phyloP scores from a whole-genome alignment of 2,888 invertebrate genomes.

The Drosophila yooni region DNA sequence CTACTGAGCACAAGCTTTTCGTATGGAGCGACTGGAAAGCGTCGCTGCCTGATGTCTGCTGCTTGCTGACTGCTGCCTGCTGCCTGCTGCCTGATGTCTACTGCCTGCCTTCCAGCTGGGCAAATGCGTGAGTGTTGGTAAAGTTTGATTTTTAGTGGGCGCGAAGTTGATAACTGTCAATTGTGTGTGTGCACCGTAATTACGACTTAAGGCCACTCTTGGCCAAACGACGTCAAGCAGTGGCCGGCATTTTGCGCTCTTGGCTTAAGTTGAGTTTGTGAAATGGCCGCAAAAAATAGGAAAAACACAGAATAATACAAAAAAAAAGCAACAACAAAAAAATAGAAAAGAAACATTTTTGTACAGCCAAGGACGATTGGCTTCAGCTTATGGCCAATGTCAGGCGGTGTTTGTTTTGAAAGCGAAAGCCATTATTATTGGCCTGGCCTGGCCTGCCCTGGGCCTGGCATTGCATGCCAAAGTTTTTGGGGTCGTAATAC shows the following conservation, averaged over 20 bases:
- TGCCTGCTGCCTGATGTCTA: constrained; percentile 1
- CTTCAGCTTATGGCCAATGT: constrained; percentile 62
- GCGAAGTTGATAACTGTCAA: constrained; percentile 65
- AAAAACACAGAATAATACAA: constrained; percentile 21
- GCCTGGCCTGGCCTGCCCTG: constrained; percentile 37
- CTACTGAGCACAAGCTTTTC: constrained; percentile 47
- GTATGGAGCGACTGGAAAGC: constrained; percentile 41
- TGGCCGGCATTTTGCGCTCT: constrained; percentile 40
- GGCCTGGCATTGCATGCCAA: constrained; percentile 68
- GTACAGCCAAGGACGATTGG: constrained; percentile 64
- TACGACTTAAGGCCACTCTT: constrained; percentile 56
- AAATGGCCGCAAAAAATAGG: constrained; percentile 65
- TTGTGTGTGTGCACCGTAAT: constrained; percentile 48
- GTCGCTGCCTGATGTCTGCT: constrained; percentile 6
- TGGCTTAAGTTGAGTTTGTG: constrained; percentile 47
- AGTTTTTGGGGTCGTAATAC: constrained; percentile 69
- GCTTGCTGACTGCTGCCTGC: constrained; percentile 5
- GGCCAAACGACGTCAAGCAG: constrained; percentile 21
- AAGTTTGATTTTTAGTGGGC: constrained; percentile 64
- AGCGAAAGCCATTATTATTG: constrained; percentile 75
- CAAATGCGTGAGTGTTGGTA: constrained; percentile 54
- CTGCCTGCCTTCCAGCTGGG: constrained; percentile 26
- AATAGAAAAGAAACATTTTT: constrained; percentile 11
- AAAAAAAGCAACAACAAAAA: constrained; percentile 35
- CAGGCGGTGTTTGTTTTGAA: constrained; percentile 70